A percentile compares a stretch with the other conserved stretches of the same genome.
phyloP scores from a whole-genome alignment of 2,888 invertebrate genomes.

The Oscheius myriophilus region DNA sequence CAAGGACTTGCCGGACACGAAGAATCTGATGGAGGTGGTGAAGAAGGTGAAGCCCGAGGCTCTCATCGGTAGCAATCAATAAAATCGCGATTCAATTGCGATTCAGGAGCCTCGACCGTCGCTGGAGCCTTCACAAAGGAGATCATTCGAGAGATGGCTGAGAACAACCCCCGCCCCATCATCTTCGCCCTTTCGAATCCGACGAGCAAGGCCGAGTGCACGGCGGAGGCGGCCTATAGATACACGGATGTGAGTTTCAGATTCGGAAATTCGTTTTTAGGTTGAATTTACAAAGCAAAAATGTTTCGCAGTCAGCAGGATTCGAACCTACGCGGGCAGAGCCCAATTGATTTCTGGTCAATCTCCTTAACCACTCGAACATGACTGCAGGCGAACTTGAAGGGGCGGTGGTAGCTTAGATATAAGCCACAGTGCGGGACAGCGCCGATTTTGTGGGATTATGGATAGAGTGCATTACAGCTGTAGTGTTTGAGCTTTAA shows the following conservation, averaged over 20 bases:
- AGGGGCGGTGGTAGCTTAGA: too few species aligned
- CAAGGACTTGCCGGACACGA: conserved; percentile 79
- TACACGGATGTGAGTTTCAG: conserved; percentile 83
- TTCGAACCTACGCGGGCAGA: conserved; percentile 59
- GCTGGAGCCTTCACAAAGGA: conserved; percentile 90
- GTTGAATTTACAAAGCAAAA: background rate
- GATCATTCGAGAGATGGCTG: conserved; percentile 87
- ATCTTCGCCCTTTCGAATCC: conserved; percentile 98
- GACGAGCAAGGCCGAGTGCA: conserved; percentile 96
- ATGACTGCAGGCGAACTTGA: conserved; percentile 34
- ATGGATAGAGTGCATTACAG: too few species aligned
- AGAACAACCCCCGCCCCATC: conserved; percentile 84
- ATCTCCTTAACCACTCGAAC: conserved; percentile 50
- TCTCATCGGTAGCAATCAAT: conserved; percentile 81
- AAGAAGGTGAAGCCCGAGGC: conserved; percentile 84
- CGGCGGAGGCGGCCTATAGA: conserved; percentile 94
- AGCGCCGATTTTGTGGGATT: too few species aligned
- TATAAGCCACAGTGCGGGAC: too few species aligned
- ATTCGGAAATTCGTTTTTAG: background rate
- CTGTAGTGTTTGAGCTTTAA: too few species aligned
- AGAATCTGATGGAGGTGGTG: conserved; percentile 84
- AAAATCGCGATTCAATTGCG: background rate
- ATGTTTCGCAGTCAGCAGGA: conserved; percentile 52
- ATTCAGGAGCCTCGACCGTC: conserved; percentile 87
- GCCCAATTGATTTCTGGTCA: conserved; percentile 51